phyloP scores from a whole-genome alignment of 1,140 invertebrate genomes.

The Drosophila ercepeae region DNA sequence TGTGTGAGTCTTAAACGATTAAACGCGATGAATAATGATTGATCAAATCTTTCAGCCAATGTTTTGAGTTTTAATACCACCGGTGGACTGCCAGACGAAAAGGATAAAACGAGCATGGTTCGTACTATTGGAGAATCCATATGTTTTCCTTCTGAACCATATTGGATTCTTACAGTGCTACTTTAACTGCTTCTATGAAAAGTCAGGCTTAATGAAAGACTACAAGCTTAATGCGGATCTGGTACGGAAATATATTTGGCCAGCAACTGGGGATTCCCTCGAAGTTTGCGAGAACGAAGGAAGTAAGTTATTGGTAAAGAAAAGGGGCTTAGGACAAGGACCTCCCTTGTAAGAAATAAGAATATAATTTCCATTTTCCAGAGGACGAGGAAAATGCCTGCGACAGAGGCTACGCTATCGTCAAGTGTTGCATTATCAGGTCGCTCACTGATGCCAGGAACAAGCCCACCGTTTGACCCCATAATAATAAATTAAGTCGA shows the following conservation, averaged over 20 bases:
- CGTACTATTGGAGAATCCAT: neutral
- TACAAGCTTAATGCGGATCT: conserved; percentile 64
- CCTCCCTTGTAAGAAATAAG: neutral
- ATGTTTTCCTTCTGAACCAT: no score
- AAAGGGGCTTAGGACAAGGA: no score
- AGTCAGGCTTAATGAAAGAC: conserved; percentile 64
- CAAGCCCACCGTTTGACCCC: conserved; percentile 58
- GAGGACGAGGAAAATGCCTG: conserved; percentile 67
- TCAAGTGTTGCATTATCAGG: conserved; percentile 64
- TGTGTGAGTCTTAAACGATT: conserved; percentile 60
- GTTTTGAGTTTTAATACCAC: conserved; percentile 68
- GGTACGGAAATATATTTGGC: conserved; percentile 71
- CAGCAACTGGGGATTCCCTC: conserved; percentile 73
- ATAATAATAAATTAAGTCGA: conserved; percentile 35
- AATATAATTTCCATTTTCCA: conserved; percentile 8
- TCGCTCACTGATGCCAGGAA: conserved; percentile 70
- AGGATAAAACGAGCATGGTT: conserved; percentile 77
- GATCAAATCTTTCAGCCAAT: conserved; percentile 47
- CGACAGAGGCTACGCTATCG: conserved; percentile 63
- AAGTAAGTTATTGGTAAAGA: conserved; percentile 46
- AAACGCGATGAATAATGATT: neutral
- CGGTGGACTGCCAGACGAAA: conserved; percentile 59
- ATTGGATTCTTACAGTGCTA: conserved; percentile 55
- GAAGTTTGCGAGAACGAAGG: conserved; percentile 63
- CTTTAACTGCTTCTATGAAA: conserved; percentile 78